A percentile compares a stretch with the other conserved stretches of the same genome.
Conservation (phyloP, 1,140 invertebrate species). For the Pachypeltis micranthus region DNA sequence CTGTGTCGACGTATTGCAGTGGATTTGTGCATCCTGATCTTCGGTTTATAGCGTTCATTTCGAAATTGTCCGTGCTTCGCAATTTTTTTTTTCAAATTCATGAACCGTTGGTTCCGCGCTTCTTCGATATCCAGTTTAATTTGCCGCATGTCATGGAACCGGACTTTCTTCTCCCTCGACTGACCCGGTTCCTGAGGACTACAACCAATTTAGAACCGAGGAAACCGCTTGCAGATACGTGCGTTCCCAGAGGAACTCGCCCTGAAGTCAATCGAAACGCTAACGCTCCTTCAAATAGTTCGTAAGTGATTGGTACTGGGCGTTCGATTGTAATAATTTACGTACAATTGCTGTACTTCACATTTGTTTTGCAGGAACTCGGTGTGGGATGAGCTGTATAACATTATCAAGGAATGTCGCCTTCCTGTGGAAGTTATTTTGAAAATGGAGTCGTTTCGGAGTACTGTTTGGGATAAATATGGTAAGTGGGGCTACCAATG, state of each 20-base stretch:
- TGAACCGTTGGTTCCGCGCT: too few species aligned
- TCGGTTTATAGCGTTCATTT: too few species aligned
- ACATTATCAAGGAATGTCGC: not conserved
- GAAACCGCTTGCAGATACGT: constrained; percentile 21
- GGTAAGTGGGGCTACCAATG: too few species aligned
- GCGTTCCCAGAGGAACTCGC: constrained; percentile 19
- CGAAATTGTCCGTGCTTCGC: too few species aligned
- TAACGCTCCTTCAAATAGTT: not conserved
- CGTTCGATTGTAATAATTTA: not conserved
- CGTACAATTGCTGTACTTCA: not conserved
- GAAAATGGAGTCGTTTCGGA: not conserved
- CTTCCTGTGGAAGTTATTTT: not conserved
- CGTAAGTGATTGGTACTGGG: not conserved
- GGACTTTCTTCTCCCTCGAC: constrained; percentile 21
- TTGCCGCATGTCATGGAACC: not conserved
- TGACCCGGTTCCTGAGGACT: constrained; percentile 27
- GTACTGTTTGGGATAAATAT: too few species aligned
- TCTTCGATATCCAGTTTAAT: not conserved
- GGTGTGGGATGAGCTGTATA: not conserved
- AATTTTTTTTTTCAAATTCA: too few species aligned
- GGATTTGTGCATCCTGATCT: too few species aligned
- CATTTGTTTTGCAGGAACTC: not conserved
- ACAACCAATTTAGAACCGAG: constrained; percentile 24
- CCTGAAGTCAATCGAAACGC: constrained; percentile 19
- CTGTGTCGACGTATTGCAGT: too few species aligned